Evolutionary conservation across 30 jellyfish, hydroid and myxozoan genomes (phyloP).

Genomic region (Turritopsis rubra): DNA sequence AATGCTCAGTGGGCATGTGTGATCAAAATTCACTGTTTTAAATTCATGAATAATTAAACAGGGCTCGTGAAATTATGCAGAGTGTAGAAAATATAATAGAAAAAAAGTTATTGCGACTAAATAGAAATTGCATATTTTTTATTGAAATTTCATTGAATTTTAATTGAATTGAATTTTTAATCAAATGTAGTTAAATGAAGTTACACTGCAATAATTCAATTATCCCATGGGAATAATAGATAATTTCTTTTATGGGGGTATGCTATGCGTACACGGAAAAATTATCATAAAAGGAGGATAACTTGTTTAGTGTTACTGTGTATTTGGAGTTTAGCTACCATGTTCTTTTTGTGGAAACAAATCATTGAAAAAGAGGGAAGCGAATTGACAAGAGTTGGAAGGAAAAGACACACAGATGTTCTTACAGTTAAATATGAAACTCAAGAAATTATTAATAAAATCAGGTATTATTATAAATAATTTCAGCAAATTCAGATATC

Average conservation of each 20-base stretch:
- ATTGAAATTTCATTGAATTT: no score
- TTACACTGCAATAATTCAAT: background rate
- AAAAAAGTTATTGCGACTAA: background rate
- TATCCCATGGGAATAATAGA: no score
- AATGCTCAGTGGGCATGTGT: background rate
- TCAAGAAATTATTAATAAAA: background rate
- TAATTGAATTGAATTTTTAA: background rate
- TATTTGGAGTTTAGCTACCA: slow-evolving; percentile 25
- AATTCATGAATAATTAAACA: background rate
- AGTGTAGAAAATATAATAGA: no score
- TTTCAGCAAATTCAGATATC: background rate
- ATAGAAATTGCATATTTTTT: background rate
- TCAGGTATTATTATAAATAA: background rate
- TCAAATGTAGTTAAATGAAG: background rate
- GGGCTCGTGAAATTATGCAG: background rate
- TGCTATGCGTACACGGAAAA: slow-evolving; percentile 33
- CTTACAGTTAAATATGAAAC: background rate
- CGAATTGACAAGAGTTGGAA: background rate
- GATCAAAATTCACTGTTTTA: background rate
- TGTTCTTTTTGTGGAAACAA: slow-evolving; percentile 20
- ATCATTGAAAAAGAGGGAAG: slow-evolving; percentile 1
- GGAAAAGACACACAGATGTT: background rate
- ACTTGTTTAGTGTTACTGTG: slow-evolving; percentile 12
- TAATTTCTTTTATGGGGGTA: slow-evolving; percentile 7
- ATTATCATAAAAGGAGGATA: slow-evolving; percentile 9